Evolutionary conservation across 2,888 invertebrate genomes (phyloP), one percentile per base, ranked within the genome.

Genomic region (Caenorhabditis afra): DNA sequence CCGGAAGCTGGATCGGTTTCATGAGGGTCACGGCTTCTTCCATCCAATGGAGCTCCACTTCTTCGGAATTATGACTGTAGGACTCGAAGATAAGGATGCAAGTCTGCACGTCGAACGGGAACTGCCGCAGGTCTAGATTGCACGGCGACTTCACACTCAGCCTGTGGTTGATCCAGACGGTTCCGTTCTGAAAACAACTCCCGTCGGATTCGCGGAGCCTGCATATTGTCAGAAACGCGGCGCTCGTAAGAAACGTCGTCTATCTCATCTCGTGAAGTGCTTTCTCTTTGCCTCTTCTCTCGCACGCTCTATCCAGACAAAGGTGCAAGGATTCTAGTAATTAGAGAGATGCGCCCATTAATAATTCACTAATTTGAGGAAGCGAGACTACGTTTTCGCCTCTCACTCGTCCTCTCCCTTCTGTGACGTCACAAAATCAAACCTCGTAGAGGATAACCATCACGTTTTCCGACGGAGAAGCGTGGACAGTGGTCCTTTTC

Each of bases 111-210:
- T 90, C 90, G 59, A 90, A 90, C 1, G 90, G 90, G 59, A 90
- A 90, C 23, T 87, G 82, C 23, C 90, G 80, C 14, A 90, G 76
- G 61, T 88, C 87, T 23, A 88, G 68, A 64, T 85, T 86, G 75
- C 90, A 90, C 8, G 90, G 90, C 0, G 90, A 89, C 66, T 89
- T 90, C 52, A 90, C 90, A 10, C 85, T 82, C 58, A 90, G 75
- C 7, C 90, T 87, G 74, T 90, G 89, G 64, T 90, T 90, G 50
- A 89, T 81, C 90, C 90, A 90, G 3, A 90, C 86, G 18, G 89
- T 89, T 23, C 90, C 89, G 58, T 89, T 88, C 87, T 88, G 77
- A 55, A 87, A 87, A 10, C 16, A 16, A 29, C 10, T 11, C 23
- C 44, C n/a, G n/a, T 20, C 7, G 18, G 45, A 20, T 65, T 58